These are phyloP conservation scores for Saguinus imperator DNA, from an alignment of 2,113 vertebrate species.

Conservation along the genomic window DNA sequence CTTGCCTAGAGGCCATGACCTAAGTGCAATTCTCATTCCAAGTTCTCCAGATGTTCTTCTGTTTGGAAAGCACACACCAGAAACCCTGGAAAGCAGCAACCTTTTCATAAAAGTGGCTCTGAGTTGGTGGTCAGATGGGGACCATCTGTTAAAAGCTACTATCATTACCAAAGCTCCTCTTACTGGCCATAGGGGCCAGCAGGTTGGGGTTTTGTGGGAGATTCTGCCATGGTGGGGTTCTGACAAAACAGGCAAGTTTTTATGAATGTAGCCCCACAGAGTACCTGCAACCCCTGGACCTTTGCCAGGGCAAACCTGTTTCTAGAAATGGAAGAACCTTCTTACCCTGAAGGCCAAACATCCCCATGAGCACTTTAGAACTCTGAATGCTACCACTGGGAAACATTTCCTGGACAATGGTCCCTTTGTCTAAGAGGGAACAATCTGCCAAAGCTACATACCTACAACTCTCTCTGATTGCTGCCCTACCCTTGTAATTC, in stretches of 20 bases:
- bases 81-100: constrained; percentile 77
- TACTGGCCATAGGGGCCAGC: not conserved
- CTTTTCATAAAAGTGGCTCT: constrained; percentile 59
- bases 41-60: constrained; percentile 79
- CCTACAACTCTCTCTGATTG: constrained; percentile 14
- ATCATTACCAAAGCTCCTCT: constrained; percentile 42
- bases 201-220: not conserved
- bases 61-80: constrained; percentile 67
- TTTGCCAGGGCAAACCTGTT: not conserved
- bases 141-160: constrained; percentile 66
- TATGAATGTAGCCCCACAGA: not conserved
- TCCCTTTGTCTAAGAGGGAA: constrained; percentile 33
- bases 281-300: not conserved
- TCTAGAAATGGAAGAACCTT: constrained; percentile 10
- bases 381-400: not conserved
- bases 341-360: not conserved
- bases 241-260: not conserved
- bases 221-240: not conserved
- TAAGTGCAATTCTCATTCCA: constrained; percentile 63
- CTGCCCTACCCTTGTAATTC: constrained; percentile 59
- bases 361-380: not conserved
- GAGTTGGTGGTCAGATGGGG: constrained; percentile 76
- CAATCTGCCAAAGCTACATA: constrained; percentile 29
- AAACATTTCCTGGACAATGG: constrained; percentile 28
- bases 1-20: constrained; percentile 78